phyloP scores from a whole-genome alignment of 2,797 vertebrate genomes.

The Crocidura indochinensis region DNA sequence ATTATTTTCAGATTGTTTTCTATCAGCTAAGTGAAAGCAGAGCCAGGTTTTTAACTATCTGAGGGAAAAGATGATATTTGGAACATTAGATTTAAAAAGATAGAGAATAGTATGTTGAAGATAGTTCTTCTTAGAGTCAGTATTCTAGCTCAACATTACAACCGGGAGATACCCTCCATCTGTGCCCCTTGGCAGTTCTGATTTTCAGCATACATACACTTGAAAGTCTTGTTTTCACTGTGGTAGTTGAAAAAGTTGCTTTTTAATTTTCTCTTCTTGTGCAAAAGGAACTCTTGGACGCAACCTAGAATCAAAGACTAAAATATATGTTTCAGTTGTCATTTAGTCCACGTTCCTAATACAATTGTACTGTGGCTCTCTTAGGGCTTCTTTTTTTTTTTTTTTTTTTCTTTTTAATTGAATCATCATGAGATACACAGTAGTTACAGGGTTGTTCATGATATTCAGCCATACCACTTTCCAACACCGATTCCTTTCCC shows the following conservation, averaged over 20 bases:
- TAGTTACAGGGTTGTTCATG: no score
- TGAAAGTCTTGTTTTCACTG: background rate
- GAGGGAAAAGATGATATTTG: conserved; percentile 53
- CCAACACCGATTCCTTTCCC: no score
- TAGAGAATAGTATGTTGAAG: background rate
- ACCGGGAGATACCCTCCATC: background rate
- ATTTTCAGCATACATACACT: conserved; percentile 19
- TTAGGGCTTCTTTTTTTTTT: conserved; percentile 11
- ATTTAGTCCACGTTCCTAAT: background rate
- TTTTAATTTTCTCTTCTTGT: conserved; percentile 41
- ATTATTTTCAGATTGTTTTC: conserved; percentile 66
- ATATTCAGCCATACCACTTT: no score
- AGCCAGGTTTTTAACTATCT: conserved; percentile 11
- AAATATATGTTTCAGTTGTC: background rate
- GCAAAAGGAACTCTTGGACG: conserved; percentile 11
- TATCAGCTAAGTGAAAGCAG: conserved; percentile 64
- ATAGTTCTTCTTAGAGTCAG: conserved; percentile 57
- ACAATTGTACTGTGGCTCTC: background rate
- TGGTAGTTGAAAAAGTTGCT: background rate
- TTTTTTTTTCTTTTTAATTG: no score
- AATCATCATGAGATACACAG: no score
- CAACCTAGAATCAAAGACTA: background rate
- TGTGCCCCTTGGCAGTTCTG: background rate
- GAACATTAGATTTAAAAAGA: conserved; percentile 60
- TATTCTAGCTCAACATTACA: conserved; percentile 9